phyloP scores from a whole-genome alignment of 1,140 invertebrate species.

The Platyura marginata region DNA sequence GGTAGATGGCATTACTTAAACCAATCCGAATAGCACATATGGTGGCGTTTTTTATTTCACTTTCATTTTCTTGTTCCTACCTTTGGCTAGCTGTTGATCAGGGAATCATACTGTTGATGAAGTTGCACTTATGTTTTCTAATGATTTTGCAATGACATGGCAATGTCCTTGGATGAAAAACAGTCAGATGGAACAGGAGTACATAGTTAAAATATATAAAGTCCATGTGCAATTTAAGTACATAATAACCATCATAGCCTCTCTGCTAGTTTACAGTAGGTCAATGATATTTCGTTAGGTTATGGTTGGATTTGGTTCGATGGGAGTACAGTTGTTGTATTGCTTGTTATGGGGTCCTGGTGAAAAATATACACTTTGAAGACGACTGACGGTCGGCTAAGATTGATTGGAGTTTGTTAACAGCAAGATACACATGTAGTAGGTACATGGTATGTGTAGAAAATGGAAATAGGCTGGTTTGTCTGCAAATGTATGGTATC shows the following conservation, averaged over 20 bases:
- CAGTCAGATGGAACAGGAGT: conserved; percentile 15
- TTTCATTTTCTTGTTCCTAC: conserved; percentile 26
- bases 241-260: too few species aligned
- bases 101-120: conserved; percentile 13
- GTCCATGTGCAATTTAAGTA: neutral
- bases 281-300: too few species aligned
- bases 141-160: conserved; percentile 9
- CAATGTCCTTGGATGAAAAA: conserved; percentile 25
- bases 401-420: conserved; percentile 2
- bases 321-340: neutral
- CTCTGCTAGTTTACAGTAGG: too few species aligned
- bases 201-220: conserved; percentile 6
- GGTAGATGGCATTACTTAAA: neutral
- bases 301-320: too few species aligned
- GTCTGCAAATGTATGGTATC: too few species aligned
- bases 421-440: too few species aligned
- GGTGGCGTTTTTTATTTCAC: conserved; percentile 7
- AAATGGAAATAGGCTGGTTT: too few species aligned
- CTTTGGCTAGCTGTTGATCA: conserved; percentile 22
- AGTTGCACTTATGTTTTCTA: neutral
- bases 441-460: too few species aligned
- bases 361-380: conserved; percentile 3
- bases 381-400: conserved; percentile 1
- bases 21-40: neutral
- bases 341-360: neutral